These are phyloP conservation scores for Aurelia aurita DNA, from an alignment of 30 jellyfish, hydroid and myxozoan genomes.

Conservation along the genomic window DNA sequence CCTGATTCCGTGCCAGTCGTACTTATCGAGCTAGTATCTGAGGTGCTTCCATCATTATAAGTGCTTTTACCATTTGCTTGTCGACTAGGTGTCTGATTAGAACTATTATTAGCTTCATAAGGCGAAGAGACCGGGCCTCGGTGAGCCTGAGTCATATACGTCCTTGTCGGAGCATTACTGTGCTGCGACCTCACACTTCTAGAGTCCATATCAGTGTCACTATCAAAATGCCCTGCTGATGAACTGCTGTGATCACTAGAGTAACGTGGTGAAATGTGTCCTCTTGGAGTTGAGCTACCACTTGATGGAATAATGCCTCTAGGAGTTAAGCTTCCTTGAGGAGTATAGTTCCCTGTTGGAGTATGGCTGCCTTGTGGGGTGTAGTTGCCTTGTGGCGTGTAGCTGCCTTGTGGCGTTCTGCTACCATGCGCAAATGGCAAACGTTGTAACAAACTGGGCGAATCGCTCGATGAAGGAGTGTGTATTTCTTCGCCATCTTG, in stretches of 20 bases:
- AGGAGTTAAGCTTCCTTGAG: slow-evolving; percentile 46
- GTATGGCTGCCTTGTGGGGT: slow-evolving; percentile 20
- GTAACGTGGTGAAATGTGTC: not conserved
- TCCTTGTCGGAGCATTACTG: not conserved
- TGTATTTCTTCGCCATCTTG: slow-evolving; percentile 23
- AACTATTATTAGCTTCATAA: not conserved
- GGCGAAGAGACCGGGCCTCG: not conserved
- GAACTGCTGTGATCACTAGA: not conserved
- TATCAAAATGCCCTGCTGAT: not conserved
- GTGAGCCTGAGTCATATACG: not conserved
- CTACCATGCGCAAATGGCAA: slow-evolving; percentile 8
- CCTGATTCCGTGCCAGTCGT: not conserved
- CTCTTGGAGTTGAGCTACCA: slow-evolving; percentile 37
- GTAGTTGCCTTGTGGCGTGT: slow-evolving; percentile 25
- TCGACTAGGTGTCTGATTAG: not conserved
- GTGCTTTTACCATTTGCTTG: not conserved
- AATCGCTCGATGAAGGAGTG: slow-evolving; percentile 9
- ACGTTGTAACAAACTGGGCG: not conserved
- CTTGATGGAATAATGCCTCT: slow-evolving; percentile 26
- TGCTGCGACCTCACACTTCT: not conserved
- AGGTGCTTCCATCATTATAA: not conserved
- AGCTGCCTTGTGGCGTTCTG: slow-evolving; percentile 32
- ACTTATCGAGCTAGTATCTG: slow-evolving; percentile 1
- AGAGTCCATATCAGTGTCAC: not conserved
- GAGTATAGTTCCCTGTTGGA: slow-evolving; percentile 21